Base-by-base conservation (phyloP, 2,113 vertebrate genomes). In the Panthera leo region DNA sequence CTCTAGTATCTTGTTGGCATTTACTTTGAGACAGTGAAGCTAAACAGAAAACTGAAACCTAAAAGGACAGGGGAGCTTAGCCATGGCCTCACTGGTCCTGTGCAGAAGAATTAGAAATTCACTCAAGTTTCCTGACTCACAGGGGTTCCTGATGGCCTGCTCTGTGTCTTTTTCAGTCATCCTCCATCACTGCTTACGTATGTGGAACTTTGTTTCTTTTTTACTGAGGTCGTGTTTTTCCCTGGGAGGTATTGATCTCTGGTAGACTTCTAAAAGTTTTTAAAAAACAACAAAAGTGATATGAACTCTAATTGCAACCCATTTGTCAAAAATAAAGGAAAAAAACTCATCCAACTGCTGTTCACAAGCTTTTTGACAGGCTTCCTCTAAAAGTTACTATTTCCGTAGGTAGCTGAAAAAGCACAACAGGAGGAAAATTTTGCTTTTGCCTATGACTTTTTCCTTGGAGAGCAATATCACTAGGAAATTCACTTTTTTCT, bases 241-340 rank as follows among this genome's bases (percentile, higher is more conserved):
- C 39, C 55, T 89, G 45, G 48, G 45, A 71, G 51, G 11, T 88
- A 7, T 70, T 93, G 63, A 34, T 76, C 53, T 97, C 80, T 21
- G 45, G 27, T 63, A 86, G 45, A 96, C 8, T 39, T 90, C 61
- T 58, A 85, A 51, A 79, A 84, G 7, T 89, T 88, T 83, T 16
- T 71, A 31, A 34, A 71, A 39, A 71, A 45, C 5, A 80, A 31
- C 53, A 65, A 78, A 96, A 91, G 39, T 53, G 13, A 61, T 53
- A 85, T 87, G 29, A 89, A 95, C 34, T 91, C 68, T 93, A 95
- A 96, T 95, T 96, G 87, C 25, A 94, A 39, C 36, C 25, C 80
- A 87, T 96, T 97, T 87, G 70, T 76, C 67, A 86, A 95, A 89
- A 96, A 76, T 61, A 92, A 93, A 61, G 76, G 68, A 29, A 97